Percentiles rank a stretch among this genome's conserved stretches.
These are phyloP conservation scores for Hydra vulgaris DNA, from an alignment of 30 jellyfish, hydroid and myxozoan genomes.

Conservation along the genomic window DNA sequence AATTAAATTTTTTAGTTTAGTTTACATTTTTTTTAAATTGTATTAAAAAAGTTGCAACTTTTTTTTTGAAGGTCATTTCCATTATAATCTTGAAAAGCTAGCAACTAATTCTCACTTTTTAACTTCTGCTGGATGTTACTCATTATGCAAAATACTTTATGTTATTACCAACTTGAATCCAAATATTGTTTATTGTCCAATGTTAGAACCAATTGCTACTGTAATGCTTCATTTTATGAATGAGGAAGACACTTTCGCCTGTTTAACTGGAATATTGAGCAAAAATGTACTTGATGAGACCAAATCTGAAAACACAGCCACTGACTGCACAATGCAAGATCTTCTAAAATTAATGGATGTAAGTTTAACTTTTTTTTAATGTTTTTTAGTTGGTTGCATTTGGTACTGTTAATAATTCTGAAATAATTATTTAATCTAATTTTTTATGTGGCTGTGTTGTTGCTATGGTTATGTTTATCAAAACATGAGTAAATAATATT, in stretches of 20 bases:
- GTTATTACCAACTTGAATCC: constrained; percentile 72
- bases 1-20: too few relatives aligned
- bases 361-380: too few relatives aligned
- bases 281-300: constrained; percentile 52
- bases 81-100: not conserved
- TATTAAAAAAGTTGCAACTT: too few relatives aligned
- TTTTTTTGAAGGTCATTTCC: not conserved
- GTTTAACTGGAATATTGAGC: constrained; percentile 64
- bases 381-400: too few relatives aligned
- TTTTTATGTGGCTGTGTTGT: too few relatives aligned
- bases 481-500: too few relatives aligned
- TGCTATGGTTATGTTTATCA: too few relatives aligned
- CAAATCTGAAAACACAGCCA: constrained; percentile 36
- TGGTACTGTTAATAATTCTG: too few relatives aligned
- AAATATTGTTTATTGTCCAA: constrained; percentile 64
- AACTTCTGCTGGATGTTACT: constrained; percentile 69
- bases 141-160: constrained; percentile 48
- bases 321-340: constrained; percentile 56
- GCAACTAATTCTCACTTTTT: constrained; percentile 39
- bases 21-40: too few relatives aligned
- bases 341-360: not conserved
- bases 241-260: constrained; percentile 79
- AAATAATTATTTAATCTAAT: too few relatives aligned
- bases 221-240: constrained; percentile 73
- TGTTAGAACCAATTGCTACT: constrained; percentile 74